Base-by-base conservation (phyloP, 2,888 invertebrate species). In the Cotesia congregata region DNA sequence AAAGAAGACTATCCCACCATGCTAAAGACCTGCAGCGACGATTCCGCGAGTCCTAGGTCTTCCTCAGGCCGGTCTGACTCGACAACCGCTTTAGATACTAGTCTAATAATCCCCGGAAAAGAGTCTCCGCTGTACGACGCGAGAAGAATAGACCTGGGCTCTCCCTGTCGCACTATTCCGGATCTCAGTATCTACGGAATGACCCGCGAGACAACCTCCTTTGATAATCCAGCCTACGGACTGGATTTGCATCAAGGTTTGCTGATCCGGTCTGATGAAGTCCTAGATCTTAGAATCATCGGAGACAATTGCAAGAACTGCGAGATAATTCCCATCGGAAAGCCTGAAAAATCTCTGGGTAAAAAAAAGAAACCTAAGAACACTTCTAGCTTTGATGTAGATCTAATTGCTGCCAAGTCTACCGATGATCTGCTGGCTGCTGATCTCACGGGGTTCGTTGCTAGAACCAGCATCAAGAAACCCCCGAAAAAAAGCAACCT, bases 1-100 rank as follows among this genome's bases (percentile, higher is more conserved):
- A 89, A 89, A 73, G 89, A 89, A 76, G 88, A 89, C 75, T 89
- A 89, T 71, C 89, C 89, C 6, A 89, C 89, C 1, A 89, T 89
- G 86, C 80, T 89, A 2, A 89, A 89, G 74, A 87, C 88, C 2
- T 88, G 89, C 81, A 89, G 89, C 83, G 89, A 89, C 80, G 88
- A 88, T 73, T 89, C 89, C 6, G 88, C 88, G 1, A 89, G 89
- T 76, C 89, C 89, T 3, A 82, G 89, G 64, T 89, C 89, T 71
- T 89, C 89, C 0, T 89, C 89, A 2, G 88, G 89, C 0, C 80
- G 89, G 39, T 89, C 89, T 5, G 89, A 89, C 78, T 89, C 89
- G 40, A 89, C 89, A 0, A 88, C 88, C 1, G 87, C 88, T 0
- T 74, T 89, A 7, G 86, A 88, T 73, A 82, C 83, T 1, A 88